phyloP scores from a whole-genome alignment of 2,113 vertebrate genomes.

The Callipepla californica region DNA sequence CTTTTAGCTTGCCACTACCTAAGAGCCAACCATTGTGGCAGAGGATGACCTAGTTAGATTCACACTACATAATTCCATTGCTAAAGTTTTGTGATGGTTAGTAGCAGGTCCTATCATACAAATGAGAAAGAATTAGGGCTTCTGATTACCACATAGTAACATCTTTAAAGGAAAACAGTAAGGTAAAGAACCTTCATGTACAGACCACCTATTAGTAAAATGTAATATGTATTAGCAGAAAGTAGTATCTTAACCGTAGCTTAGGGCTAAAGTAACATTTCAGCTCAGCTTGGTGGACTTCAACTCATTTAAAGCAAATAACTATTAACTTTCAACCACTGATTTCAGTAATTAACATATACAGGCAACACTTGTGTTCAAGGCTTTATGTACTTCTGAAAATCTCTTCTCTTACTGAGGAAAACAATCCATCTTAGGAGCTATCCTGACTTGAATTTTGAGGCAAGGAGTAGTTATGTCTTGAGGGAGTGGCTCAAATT shows the following conservation, averaged over 20 bases:
- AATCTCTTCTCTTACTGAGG: neutral
- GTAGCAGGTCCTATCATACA: neutral
- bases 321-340: neutral
- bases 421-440: neutral
- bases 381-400: neutral
- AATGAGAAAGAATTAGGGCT: neutral
- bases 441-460: neutral
- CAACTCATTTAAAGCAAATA: neutral
- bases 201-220: neutral
- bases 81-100: neutral
- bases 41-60: neutral
- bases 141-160: neutral
- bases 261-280: neutral
- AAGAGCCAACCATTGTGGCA: neutral
- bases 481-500: conserved; percentile 26
- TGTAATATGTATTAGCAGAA: neutral
- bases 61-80: neutral
- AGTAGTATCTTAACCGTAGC: neutral
- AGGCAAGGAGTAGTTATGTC: neutral
- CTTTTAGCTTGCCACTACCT: neutral
- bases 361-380: neutral
- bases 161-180: neutral
- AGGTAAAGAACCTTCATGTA: neutral
- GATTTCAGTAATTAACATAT: neutral
- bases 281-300: neutral